Conservation (phyloP, 2,888 invertebrate species). For the Tenodera sinensis region DNA sequence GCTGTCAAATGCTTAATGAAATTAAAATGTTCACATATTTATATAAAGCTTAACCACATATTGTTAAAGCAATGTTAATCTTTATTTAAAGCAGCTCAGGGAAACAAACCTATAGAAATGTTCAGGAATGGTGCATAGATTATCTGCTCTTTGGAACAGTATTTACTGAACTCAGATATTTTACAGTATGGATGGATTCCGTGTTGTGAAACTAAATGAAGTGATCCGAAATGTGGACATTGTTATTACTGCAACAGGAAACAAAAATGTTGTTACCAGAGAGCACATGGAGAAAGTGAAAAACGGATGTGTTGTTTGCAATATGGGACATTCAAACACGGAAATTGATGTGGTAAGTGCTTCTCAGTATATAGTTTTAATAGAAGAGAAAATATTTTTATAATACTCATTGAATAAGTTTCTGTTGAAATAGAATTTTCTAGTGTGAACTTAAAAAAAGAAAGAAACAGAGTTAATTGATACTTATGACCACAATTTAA, state of each 20-base stretch:
- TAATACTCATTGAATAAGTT: neutral
- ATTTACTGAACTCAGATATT: neutral
- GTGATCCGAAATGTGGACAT: conserved; percentile 90
- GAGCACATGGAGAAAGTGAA: conserved; percentile 97
- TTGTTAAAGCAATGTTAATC: no score
- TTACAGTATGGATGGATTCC: conserved; percentile 90
- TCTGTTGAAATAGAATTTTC: neutral
- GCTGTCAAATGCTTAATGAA: no score
- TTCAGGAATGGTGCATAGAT: neutral
- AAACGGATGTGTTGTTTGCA: conserved; percentile 91
- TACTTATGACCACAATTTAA: no score
- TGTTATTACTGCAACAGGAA: conserved; percentile 96
- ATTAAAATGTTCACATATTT: no score
- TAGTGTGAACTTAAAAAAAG: no score
- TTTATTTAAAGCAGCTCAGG: no score
- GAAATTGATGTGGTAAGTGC: conserved; percentile 84
- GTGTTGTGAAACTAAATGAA: conserved; percentile 92
- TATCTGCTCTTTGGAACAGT: neutral
- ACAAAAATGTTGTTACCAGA: conserved; percentile 92
- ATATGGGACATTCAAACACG: conserved; percentile 97
- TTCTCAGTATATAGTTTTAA: neutral
- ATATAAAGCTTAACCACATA: no score
- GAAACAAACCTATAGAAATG: no score
- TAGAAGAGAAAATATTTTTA: neutral
- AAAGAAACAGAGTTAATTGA: no score